Conservation (phyloP, 2,113 vertebrate genomes). For the Psammodynastes pulverulentus region DNA sequence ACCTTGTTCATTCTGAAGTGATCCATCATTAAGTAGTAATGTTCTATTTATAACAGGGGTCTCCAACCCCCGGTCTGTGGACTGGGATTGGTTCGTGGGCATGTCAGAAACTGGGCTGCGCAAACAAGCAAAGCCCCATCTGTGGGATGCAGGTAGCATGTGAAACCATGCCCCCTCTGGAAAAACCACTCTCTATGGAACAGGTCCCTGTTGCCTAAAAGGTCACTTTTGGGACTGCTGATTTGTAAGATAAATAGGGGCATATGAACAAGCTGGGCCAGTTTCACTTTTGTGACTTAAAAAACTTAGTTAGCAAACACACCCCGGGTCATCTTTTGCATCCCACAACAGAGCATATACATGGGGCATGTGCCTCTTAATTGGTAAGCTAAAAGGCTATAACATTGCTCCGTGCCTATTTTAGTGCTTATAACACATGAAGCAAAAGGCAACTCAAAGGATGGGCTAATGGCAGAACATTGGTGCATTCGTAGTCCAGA, state of each 20-base stretch:
- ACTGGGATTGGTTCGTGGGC: fast-evolving
- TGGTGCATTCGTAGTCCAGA: not conserved
- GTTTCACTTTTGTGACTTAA: not conserved
- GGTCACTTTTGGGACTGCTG: too few relatives aligned
- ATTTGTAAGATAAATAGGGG: not conserved
- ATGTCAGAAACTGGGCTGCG: too few relatives aligned
- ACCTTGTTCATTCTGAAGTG: not conserved
- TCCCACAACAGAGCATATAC: not conserved
- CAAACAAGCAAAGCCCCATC: too few relatives aligned
- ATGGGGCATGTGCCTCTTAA: not conserved
- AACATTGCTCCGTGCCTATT: not conserved
- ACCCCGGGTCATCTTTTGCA: not conserved
- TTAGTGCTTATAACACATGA: not conserved
- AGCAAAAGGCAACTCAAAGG: not conserved
- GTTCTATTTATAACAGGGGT: not conserved
- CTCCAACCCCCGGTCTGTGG: too few relatives aligned
- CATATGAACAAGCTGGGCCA: not conserved
- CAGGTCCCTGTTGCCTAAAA: too few relatives aligned
- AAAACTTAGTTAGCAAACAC: too few relatives aligned
- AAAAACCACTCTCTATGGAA: too few relatives aligned
- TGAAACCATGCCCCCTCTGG: too few relatives aligned
- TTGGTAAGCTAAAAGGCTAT: not conserved
- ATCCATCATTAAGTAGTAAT: not conserved
- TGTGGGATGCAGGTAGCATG: too few relatives aligned
- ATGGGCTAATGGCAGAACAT: not conserved